These are phyloP conservation scores for Nansenia antarctica DNA, from an alignment of 2,113 vertebrate species.

Conservation along the genomic window DNA sequence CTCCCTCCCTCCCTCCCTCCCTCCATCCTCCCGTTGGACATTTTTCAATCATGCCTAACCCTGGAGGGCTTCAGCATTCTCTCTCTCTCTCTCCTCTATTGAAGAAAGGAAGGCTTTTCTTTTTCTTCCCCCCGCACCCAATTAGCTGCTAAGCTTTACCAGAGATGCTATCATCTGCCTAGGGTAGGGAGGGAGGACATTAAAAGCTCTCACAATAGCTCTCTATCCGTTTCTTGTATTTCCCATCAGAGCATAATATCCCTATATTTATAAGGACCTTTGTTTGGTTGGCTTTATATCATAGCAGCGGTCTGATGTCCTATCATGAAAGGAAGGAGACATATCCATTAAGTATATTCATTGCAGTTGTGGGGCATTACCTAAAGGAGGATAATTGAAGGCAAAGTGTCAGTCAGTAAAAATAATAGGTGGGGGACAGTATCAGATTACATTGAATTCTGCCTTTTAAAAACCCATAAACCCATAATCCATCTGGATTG, in stretches of 20 bases:
- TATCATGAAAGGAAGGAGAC: not conserved
- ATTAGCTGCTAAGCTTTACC: constrained; percentile 67
- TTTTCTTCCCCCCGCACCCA: constrained; percentile 61
- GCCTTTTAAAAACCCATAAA: too few relatives aligned
- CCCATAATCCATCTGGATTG: too few relatives aligned
- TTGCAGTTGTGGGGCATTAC: not conserved
- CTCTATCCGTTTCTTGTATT: not conserved
- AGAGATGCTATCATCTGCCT: constrained; percentile 33
- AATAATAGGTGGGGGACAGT: not conserved
- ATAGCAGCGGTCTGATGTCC: not conserved
- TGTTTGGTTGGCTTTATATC: too few relatives aligned
- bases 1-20: constrained; percentile 7
- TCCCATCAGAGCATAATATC: not conserved
- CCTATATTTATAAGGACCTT: too few relatives aligned
- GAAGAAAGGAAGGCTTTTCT: constrained; percentile 62
- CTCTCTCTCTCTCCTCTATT: too few relatives aligned
- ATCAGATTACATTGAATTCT: not conserved
- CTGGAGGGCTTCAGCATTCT: constrained; percentile 62
- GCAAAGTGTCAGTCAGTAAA: not conserved
- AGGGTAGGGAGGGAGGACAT: constrained; percentile 35
- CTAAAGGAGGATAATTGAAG: not conserved
- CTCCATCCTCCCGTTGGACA: constrained; percentile 43
- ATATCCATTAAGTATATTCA: constrained; percentile 4
- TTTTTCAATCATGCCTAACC: constrained; percentile 64
- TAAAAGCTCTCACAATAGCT: constrained; percentile 31